Evolutionary conservation across 2,113 vertebrate species (phyloP), one percentile per base, ranked within the genome.

Genomic region (Halcyon malimbica): DNA sequence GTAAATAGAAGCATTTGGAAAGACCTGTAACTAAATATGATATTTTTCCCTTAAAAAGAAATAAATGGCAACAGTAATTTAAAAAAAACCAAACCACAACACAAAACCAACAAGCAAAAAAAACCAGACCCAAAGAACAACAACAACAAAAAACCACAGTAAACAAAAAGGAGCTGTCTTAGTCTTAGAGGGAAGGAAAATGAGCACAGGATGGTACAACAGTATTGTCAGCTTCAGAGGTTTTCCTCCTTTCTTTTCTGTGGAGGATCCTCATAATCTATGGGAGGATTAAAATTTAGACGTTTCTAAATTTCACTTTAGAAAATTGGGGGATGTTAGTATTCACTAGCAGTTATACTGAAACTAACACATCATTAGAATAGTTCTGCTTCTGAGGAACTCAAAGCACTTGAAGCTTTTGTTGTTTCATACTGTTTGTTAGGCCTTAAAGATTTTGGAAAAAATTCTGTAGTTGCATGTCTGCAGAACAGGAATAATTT

Each of bases 151-250:
- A 46, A 42, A 15, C 12, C 12, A 17, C 10, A 24, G 10, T 8
- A 25, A 73, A 51, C 9, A 54, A 17, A 67, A 63, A 37, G 16
- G 12, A 15, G 1, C 1, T 3, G 81, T 4, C 57, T 46, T 20
- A 74, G 3, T 21, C 3, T 42, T n/a, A 44, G 12, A 71, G 16
- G 29, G 7, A 57, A 53, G 35, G 8, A 60, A 78, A 48, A 6
- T 28, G 80, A 51, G 3, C 17, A 19, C 5, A 39, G 3, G 4
- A 16, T 28, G 15, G 10, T 25, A 44, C 26, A 63, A 64, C 26
- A 53, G 6, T 13, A 63, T 37, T 37, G 31, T 14, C 1, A 2
- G 3, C 10, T 37, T 75, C 26, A 16, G 11, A 50, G 1, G 3
- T 25, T 77, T 87, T 76, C 10, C 2, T 60, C 7, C 4, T 29